Conservation (phyloP, 2,797 vertebrate species). For the Xyrichtys novacula region DNA sequence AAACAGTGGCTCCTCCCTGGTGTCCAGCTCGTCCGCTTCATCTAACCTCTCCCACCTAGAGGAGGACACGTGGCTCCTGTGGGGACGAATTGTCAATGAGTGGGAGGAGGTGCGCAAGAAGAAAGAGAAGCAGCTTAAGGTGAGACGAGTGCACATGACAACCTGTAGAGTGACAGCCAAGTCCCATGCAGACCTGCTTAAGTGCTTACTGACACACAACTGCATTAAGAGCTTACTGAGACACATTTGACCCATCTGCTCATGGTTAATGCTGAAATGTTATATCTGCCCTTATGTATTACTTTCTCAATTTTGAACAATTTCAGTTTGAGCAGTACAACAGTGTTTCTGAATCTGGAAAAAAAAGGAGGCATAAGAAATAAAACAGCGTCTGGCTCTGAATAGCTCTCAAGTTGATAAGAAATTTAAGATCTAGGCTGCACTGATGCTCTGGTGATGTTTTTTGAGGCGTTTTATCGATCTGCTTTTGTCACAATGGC, state of each 20-base stretch:
- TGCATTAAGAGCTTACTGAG: slow-evolving; percentile 42
- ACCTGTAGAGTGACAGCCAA: background rate
- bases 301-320: background rate
- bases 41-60: slow-evolving; percentile 98
- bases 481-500: slow-evolving; percentile 20
- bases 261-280: background rate
- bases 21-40: slow-evolving; percentile 98
- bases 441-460: background rate
- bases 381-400: background rate
- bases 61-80: slow-evolving; percentile 98
- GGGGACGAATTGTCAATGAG: slow-evolving; percentile 98
- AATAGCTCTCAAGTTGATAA: background rate
- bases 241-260: slow-evolving; percentile 16
- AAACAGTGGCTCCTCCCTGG: slow-evolving; percentile 97
- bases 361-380: too few relatives aligned
- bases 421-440: background rate
- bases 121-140: slow-evolving; percentile 99
- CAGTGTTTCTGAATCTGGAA: background rate
- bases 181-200: slow-evolving; percentile 36
- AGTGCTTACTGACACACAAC: slow-evolving; percentile 42
- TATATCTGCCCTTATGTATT: background rate
- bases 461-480: background rate
- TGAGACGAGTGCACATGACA: slow-evolving; percentile 65
- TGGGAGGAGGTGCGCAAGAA: slow-evolving; percentile 98
- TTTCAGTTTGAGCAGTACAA: background rate